Base-by-base conservation (phyloP, 2,113 vertebrate genomes). In the Dolichallabes microphthalmus region DNA sequence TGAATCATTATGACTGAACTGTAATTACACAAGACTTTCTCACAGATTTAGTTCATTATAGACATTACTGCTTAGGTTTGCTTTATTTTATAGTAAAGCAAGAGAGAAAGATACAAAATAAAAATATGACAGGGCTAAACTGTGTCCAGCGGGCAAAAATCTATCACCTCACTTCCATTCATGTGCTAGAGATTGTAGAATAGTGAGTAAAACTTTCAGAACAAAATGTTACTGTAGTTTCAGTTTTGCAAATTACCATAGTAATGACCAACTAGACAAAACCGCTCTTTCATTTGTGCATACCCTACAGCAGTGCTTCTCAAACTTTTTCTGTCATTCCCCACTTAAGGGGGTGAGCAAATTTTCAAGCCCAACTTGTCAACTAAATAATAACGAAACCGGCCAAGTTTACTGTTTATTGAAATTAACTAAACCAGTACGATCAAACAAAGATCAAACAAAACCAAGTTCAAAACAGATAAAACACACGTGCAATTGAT, bases 1-100 rank as follows among this genome's bases (percentile, higher is more conserved):
- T 13, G 35, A 61, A 64, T 45, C 82, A 68, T 57, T 85, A 27
- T 64, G 50, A 57, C 27, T 57, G 32, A 78, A 85, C 74, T 66
- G 61, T 68, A 53, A 85, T 68, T 85, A 78, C 27, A 76, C n/a
- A 64, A 64, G 58, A 55, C 27, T 10, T 25, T 22, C 3, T 68
- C 50, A 45, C 45, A 78, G 61, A 78, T 85, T 57, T 22, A 53
- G 12, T 53, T 84, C 11, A 66, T n/a, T 66, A 39, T 66, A 77
- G 19, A 64, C 19, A 77, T 50, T 2, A 32, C 39, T 61, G 63
- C 45, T 32, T n/a, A 45, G 71, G 73, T 8, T 22, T 7, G 60
- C 30, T 30, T 2, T 9, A n/a, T 52, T 84, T n/a, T 19, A 84
- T 32, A 14, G 20, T 63, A n/a, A 77, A 55, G 19, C 30, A 52